phyloP scores from a whole-genome alignment of 64 coral and sea anemone species.

The Montipora sp. region DNA sequence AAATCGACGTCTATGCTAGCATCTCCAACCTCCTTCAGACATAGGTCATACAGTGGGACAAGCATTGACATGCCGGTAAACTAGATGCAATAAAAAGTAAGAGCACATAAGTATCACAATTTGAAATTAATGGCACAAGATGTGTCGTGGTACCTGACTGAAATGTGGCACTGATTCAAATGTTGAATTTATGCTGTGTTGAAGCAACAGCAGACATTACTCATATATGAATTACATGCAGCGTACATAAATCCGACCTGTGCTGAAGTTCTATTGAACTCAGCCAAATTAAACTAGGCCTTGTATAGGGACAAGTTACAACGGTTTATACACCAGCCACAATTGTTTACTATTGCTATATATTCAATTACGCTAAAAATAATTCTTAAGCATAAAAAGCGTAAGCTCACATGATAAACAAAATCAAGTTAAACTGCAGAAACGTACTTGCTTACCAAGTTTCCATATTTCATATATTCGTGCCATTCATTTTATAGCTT shows the following conservation, averaged over 20 bases:
- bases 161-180: too few species aligned
- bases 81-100: not conserved
- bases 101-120: not conserved
- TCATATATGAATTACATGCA: conserved; percentile 6
- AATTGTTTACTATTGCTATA: not conserved
- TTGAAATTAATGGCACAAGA: too few species aligned
- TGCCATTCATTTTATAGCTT: too few species aligned
- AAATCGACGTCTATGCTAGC: not conserved
- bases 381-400: conserved; percentile 20
- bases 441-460: conserved; percentile 15
- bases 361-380: conserved; percentile 23
- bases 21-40: not conserved
- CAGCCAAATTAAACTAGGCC: conserved; percentile 34
- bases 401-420: conserved; percentile 14
- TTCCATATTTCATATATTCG: conserved; percentile 29
- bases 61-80: too few species aligned
- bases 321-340: conserved; percentile 19
- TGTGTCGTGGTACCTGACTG: too few species aligned
- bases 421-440: conserved; percentile 37
- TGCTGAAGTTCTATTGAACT: conserved; percentile 29
- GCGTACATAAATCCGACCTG: conserved; percentile 17
- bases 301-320: conserved; percentile 10
- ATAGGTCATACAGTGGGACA: too few species aligned
- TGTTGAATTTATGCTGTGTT: conserved; percentile 13
- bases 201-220: not conserved